Conservation (phyloP, 2,888 invertebrate species). For the Chromoteleia sp. region DNA sequence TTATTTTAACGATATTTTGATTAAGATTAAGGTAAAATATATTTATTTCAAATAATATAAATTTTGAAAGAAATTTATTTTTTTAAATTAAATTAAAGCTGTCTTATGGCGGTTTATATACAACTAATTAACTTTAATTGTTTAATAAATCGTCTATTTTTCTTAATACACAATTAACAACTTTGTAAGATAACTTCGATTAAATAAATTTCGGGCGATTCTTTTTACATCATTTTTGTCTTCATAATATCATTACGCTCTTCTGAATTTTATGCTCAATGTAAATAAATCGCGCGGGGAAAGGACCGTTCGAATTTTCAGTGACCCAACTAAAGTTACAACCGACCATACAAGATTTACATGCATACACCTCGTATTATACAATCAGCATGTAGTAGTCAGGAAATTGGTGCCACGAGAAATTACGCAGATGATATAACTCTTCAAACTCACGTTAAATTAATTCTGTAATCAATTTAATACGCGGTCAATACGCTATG, state of each 20-base stretch:
- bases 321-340: conserved; percentile 45
- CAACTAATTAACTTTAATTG: no score
- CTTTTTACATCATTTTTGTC: conserved; percentile 20
- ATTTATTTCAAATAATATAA: no score
- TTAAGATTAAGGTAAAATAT: no score
- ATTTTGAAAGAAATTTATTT: conserved; percentile 1
- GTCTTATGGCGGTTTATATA: no score
- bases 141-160: no score
- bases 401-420: conserved; percentile 54
- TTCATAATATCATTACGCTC: conserved; percentile 11
- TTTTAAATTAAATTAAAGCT: no score
- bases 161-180: no score
- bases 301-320: conserved; percentile 43
- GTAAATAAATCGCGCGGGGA: conserved; percentile 39
- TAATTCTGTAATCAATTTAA: conserved; percentile 60
- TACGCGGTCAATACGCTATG: conserved; percentile 43
- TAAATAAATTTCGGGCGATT: no score
- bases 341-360: conserved; percentile 52
- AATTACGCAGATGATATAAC: conserved; percentile 49
- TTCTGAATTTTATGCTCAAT: conserved; percentile 23
- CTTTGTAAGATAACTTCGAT: no score
- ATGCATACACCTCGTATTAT: conserved; percentile 31
- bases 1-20: no score
- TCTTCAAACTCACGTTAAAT: conserved; percentile 49
- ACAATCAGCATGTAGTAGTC: conserved; percentile 38